Conservation (phyloP, 2,888 invertebrate species). For the Homarus gammarus region DNA sequence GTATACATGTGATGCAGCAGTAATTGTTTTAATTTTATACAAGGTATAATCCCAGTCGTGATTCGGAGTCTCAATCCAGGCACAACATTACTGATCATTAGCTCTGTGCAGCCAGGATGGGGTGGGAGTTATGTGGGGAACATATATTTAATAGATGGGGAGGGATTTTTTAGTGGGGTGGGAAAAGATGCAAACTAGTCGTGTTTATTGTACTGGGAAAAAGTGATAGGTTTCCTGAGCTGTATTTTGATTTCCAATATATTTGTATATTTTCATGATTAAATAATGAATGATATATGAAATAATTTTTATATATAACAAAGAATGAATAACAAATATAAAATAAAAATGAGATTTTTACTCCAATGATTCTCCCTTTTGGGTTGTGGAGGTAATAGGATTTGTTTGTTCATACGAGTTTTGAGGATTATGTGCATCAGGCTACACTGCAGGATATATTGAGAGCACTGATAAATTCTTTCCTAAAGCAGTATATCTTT, state of each 20-base stretch:
- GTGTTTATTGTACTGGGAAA: constrained; percentile 27
- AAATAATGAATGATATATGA: constrained; percentile 15
- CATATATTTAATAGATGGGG: background rate
- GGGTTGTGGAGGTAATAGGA: background rate
- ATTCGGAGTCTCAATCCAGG: constrained; percentile 15
- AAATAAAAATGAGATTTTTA: background rate
- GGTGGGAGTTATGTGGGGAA: background rate
- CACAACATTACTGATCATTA: constrained; percentile 14
- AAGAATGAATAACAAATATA: background rate
- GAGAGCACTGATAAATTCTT: too few species aligned
- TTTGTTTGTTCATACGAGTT: background rate
- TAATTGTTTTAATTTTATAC: constrained; percentile 22
- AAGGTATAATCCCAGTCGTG: constrained; percentile 3
- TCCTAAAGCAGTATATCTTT: too few species aligned
- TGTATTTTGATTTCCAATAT: constrained; percentile 32
- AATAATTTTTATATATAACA: constrained; percentile 27
- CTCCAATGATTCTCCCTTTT: background rate
- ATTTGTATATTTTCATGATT: constrained; percentile 55
- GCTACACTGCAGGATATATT: background rate
- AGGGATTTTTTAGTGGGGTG: background rate
- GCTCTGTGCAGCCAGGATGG: background rate
- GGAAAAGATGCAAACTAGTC: constrained; percentile 49
- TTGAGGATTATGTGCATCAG: background rate
- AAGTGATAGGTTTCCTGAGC: constrained; percentile 27
- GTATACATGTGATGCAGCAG: background rate